Evolutionary conservation across 2,113 vertebrate genomes (phyloP), one percentile per base, ranked within the genome.

Genomic region (Mustela lutreola): DNA sequence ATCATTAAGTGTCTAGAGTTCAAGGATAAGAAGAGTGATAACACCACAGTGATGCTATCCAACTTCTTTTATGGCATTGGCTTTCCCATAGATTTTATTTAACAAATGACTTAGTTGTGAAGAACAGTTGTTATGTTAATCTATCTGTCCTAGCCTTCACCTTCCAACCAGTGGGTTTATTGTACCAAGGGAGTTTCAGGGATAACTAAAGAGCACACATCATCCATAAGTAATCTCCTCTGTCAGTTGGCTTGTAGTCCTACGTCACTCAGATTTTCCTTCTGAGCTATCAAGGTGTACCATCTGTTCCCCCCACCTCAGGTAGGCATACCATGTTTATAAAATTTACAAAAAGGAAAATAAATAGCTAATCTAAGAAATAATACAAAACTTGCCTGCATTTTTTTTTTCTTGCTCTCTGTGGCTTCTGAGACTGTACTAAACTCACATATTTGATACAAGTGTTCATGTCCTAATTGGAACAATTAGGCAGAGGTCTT

Each of bases 1-100:
- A 98, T 98, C 98, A 95, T 98, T 98, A 97, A 97, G 95, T 95
- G 97, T 97, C 93, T 89, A 0, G 91, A 97, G 98, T 98, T 98
- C 98, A 99, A 98, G 98, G 98, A 93, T 96, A 98, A 86, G n/a
- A 65, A 94, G 90, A 42, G 82, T 97, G 98, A 98, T 98, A 98
- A 97, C 93, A 83, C 94, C 97, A 88, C 42, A 26, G 78, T 56
- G 92, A 90, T 98, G 94, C 92, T 98, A 98, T 93, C 98, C 91
- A 94, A 98, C 98, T 63, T 95, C 92, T 97, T 99, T 99, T 99
- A 99, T 98, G 98, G 97, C 98, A 97, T 96, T 80, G 94, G 36
- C 91, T 78, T 97, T 14, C 2, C 94, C 71, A 81, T 83, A 97
- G 97, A 98, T 98, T 97, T 98, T 98, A 95, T 94, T 98, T 98